Base-by-base conservation (phyloP, 2,797 vertebrate species). In the Chelonia mydas region DNA sequence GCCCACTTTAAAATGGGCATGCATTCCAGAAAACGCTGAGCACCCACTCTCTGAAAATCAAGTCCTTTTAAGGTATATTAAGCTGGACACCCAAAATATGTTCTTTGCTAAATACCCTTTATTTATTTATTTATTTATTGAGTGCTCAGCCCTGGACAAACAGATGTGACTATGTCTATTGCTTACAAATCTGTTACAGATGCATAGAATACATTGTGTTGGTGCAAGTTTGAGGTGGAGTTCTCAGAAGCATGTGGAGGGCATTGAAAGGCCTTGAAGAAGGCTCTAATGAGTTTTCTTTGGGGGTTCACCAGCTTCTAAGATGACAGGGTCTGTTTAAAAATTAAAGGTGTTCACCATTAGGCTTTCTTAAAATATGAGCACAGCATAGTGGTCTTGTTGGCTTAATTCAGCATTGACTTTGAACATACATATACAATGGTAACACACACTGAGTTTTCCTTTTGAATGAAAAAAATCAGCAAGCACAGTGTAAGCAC, bases 381-480 rank as follows among this genome's bases (percentile, higher is more conserved):
- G 68, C 76, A 37, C 87, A 41, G 28, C 4, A 86, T 86, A 90
- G 82, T 83, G 51, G 9, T 84, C 81, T 92, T 89, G 2, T 37
- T 72, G 65, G 65, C 17, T 72, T 72, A 72, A 72, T 41, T 37
- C 65, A 72, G 33, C 5, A 5, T 72, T 93, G 77, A 87, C n/a
- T 94, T 86, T 28, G 27, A 90, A 74, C 2, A 1, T 72, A 50
- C 16, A 76, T 53, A 17, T 8, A 21, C 21, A 61, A 37, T 7
- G 81, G 25, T 6, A 84, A 76, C 31, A 50, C 68, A 72, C 17
- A 72, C 65, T 72, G n/a, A n/a, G 61, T 94, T 92, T 95, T 86
- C 50, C 31, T 88, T 96, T 91, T 87, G 88, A 87, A 94, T 85
- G 27, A 82, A 94, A 96, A 65, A 92, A 89, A 86, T 83, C 27